Conservation (phyloP, 2,888 invertebrate species). For the Entomobrya multifasciata region DNA sequence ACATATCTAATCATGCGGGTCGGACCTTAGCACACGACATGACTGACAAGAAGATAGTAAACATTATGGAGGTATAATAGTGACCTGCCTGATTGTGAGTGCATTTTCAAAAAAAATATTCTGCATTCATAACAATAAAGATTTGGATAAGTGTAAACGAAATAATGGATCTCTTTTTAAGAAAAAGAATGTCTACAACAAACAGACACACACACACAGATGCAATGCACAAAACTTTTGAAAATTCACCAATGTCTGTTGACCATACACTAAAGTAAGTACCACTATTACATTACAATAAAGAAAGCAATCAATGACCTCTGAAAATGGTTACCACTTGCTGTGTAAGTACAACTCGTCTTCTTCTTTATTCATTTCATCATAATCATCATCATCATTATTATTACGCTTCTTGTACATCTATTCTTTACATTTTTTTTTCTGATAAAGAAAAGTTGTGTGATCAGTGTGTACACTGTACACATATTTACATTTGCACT, state of each 20-base stretch:
- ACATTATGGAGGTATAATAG: conserved; percentile 8
- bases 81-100: too few species aligned
- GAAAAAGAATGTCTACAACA: not conserved
- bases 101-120: conserved; percentile 17
- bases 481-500: conserved; percentile 33
- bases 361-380: conserved; percentile 42
- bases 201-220: not conserved
- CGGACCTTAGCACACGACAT: conserved; percentile 71
- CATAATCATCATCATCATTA: conserved; percentile 26
- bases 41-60: conserved; percentile 39
- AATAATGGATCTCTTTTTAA: conserved; percentile 65
- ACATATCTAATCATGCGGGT: conserved; percentile 66
- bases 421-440: not conserved
- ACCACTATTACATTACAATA: conserved; percentile 44
- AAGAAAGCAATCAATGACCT: conserved; percentile 74
- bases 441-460: not conserved
- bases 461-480: not conserved
- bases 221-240: not conserved
- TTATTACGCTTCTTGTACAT: conserved; percentile 17
- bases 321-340: conserved; percentile 70
- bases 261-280: not conserved
- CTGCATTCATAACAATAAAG: conserved; percentile 54
- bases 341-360: conserved; percentile 62
- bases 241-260: conserved; percentile 8
- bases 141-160: conserved; percentile 24